Percentiles rank a stretch among this genome's conserved stretches.
phyloP scores from a whole-genome alignment of 2,113 vertebrate genomes.

The Rhinichthys klamathensis region DNA sequence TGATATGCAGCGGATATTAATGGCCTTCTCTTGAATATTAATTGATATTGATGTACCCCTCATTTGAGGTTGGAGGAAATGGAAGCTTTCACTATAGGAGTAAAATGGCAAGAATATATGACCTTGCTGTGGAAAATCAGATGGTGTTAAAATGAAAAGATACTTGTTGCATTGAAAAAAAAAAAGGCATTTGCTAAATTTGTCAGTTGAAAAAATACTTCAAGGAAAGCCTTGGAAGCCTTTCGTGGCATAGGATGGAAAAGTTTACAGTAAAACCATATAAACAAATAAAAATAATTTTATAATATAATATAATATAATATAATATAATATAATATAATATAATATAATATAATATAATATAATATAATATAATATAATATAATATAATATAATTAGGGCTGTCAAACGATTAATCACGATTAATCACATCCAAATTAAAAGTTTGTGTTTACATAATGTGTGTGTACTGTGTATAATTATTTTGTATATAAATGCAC shows the following conservation, averaged over 20 bases:
- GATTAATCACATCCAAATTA: too few species aligned
- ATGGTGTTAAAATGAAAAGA: neutral
- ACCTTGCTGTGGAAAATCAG: neutral
- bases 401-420: too few species aligned
- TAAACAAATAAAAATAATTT: too few species aligned
- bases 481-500: too few species aligned
- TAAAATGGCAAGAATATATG: conserved; percentile 4
- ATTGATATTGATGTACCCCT: conserved; percentile 48
- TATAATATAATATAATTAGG: too few species aligned
- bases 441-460: too few species aligned
- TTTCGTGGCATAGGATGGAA: neutral
- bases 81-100: neutral
- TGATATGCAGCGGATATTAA: conserved; percentile 45
- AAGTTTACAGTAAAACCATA: too few species aligned
- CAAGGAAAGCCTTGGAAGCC: neutral
- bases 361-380: too few species aligned
- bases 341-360: too few species aligned
- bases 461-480: too few species aligned
- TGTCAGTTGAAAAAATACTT: neutral
- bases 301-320: neutral
- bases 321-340: too few species aligned
- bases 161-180: neutral
- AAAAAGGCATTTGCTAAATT: neutral
- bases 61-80: conserved; percentile 13
- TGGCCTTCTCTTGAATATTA: conserved; percentile 50